Conservation (phyloP, 1,140 invertebrate genomes). For the Chionoecetes opilio region DNA sequence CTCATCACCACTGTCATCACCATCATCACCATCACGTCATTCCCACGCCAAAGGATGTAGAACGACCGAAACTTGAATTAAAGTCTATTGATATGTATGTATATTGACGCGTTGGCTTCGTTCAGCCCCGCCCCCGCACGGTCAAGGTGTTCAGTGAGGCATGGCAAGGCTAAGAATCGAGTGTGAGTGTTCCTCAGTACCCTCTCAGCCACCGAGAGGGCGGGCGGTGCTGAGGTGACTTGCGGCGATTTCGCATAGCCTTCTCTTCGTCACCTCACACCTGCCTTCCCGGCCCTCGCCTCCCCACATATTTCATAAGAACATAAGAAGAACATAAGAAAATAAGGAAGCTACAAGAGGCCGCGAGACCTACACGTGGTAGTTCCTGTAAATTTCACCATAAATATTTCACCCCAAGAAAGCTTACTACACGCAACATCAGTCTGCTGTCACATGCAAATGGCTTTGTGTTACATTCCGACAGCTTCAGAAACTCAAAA, state of each 20-base stretch:
- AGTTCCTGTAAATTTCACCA: too few relatives aligned
- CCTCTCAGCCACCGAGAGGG: neutral
- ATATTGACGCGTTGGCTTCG: neutral
- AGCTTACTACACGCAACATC: neutral
- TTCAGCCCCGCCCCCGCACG: neutral
- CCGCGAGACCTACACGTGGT: too few relatives aligned
- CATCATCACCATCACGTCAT: neutral
- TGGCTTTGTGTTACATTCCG: neutral
- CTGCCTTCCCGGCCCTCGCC: neutral
- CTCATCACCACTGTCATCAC: neutral
- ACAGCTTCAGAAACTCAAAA: neutral
- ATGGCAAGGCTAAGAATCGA: neutral
- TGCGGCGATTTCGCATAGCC: neutral
- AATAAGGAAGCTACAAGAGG: too few relatives aligned
- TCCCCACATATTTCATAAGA: too few relatives aligned
- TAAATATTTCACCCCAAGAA: too few relatives aligned
- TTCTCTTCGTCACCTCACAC: neutral
- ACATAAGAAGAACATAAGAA: too few relatives aligned
- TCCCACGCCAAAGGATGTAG: neutral
- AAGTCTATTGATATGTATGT: neutral
- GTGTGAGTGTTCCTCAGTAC: neutral
- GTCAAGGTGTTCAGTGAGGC: neutral
- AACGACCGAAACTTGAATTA: neutral
- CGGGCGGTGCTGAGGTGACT: neutral
- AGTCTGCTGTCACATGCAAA: neutral